Base-by-base conservation (phyloP, 2,888 invertebrate genomes). In the Leptarthrus brevirostris region DNA sequence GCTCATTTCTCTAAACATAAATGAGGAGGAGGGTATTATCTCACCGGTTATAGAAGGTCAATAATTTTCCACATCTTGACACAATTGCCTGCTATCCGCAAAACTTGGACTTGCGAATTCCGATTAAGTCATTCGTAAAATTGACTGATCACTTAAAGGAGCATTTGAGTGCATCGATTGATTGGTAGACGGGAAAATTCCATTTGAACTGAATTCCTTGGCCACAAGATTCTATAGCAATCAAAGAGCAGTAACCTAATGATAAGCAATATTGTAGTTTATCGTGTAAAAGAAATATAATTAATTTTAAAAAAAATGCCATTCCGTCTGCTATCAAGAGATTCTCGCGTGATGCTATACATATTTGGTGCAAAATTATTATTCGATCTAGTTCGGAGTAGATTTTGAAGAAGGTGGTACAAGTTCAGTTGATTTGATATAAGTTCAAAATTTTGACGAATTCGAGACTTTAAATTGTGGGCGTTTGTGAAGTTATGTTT, bases 251-350 rank as follows among this genome's bases (percentile, higher is more conserved):
- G 47, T 47, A 47, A 47, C 47, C 47, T 47, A 6, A 16, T 3
- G 47, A 47, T 47, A 47, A 47, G 47, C n/a, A 16, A 47, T 14
- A n/a, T 47, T 47, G 47, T 47, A 47, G 12, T 12, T 47, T 47
- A 47, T 47, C 47, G n/a, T 4, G 12, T 3, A 6, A 12, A 47
- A 16, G 47, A n/a, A n/a, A n/a, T n/a, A n/a, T n/a, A n/a, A n/a
- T n/a, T n/a, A n/a, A n/a, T n/a, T n/a, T n/a, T n/a, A n/a, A n/a
- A n/a, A 47, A 47, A 47, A 14, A 47, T 6, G 12, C 12, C 12
- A 47, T 8, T 3, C 47, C 4, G 47, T 12, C 47, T 47, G 47
- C 47, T 47, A 47, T 47, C n/a, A 16, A 47, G 12, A 12, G 47
- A 3, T 47, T 47, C 3, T 47, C 47, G n/a, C n/a, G 47, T 12